Conservation (phyloP, 1,140 invertebrate species). For the Ladona fulva region DNA sequence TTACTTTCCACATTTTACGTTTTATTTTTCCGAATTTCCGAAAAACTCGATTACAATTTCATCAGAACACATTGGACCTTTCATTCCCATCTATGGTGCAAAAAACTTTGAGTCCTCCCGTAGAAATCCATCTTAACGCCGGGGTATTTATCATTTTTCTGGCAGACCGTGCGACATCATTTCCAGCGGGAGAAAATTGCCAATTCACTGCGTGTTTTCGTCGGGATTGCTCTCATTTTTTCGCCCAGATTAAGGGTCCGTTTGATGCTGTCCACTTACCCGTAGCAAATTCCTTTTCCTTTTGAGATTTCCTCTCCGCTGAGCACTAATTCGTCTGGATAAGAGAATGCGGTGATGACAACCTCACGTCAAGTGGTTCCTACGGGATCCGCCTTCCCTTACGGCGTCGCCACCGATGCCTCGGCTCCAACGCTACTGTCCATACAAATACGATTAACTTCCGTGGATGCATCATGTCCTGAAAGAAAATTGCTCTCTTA, state of each 20-base stretch:
- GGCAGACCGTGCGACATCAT: background rate
- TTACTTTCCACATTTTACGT: no score
- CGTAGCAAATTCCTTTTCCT: constrained; percentile 9
- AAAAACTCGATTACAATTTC: no score
- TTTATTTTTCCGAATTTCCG: no score
- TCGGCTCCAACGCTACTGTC: no score
- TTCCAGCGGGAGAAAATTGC: background rate
- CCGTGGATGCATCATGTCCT: no score
- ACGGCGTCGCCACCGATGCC: background rate
- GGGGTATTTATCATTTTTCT: background rate
- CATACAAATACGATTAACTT: no score
- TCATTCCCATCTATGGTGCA: no score
- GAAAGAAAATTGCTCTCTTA: no score
- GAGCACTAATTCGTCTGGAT: constrained; percentile 3
- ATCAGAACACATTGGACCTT: no score
- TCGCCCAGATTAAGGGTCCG: background rate
- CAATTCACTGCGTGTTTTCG: background rate
- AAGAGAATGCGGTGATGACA: background rate
- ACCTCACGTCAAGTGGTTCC: background rate
- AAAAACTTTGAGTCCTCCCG: no score
- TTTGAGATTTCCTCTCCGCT: background rate
- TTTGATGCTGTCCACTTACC: constrained; percentile 4
- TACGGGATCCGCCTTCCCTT: background rate
- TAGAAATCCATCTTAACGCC: background rate
- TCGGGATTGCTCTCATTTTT: background rate